Percentiles rank a stretch among this genome's conserved stretches.
Evolutionary conservation across 2,113 vertebrate genomes (phyloP).

Genomic region (Mus pahari): DNA sequence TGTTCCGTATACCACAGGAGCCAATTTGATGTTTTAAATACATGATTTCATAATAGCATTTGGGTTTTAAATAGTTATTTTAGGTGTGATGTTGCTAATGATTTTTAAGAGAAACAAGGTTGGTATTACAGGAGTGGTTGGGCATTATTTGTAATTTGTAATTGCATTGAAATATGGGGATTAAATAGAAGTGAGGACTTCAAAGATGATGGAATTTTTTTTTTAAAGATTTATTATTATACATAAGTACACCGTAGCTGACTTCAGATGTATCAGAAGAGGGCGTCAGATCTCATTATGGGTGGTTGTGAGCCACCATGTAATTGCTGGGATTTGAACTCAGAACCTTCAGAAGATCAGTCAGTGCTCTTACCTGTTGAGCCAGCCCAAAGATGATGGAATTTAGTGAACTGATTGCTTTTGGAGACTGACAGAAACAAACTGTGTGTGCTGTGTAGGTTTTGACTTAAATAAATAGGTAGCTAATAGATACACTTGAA

Average conservation of each 20-base stretch:
- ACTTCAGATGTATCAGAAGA: no score
- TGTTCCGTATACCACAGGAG: background rate
- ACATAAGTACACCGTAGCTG: no score
- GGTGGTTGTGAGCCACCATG: no score
- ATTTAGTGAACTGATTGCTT: slow-evolving; percentile 31
- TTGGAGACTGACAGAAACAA: slow-evolving; percentile 44
- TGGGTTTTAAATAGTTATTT: slow-evolving; percentile 13
- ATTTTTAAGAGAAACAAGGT: slow-evolving; percentile 37
- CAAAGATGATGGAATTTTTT: slow-evolving; percentile 20
- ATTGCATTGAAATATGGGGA: background rate
- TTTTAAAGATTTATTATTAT: no score
- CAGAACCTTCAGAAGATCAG: no score
- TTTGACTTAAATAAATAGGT: background rate
- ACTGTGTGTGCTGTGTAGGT: background rate
- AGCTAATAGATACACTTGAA: background rate
- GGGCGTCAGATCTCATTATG: no score
- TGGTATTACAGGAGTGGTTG: slow-evolving; percentile 33
- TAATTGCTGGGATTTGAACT: no score
- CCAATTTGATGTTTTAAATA: background rate
- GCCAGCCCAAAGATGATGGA: background rate
- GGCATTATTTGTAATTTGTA: background rate
- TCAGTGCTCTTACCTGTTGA: no score
- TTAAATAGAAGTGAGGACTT: slow-evolving; percentile 23
- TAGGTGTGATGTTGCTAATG: slow-evolving; percentile 1
- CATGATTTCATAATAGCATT: slow-evolving; percentile 15